These are phyloP conservation scores for Ictinia mississippiensis DNA, from an alignment of 2,797 vertebrate genomes.

Conservation along the genomic window DNA sequence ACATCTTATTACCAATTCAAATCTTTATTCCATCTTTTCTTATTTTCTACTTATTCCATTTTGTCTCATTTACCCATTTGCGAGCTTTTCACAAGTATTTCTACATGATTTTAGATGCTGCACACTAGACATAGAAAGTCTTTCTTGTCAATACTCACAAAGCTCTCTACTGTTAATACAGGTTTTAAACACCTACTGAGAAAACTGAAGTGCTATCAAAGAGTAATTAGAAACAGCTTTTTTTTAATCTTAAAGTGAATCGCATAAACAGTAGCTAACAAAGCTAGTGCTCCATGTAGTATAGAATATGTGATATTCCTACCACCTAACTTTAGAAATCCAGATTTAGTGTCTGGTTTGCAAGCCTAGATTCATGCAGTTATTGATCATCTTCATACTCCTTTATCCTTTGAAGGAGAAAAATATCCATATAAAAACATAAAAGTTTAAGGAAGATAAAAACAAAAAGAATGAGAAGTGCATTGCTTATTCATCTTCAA, in stretches of 20 bases:
- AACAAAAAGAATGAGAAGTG: background rate
- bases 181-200: background rate
- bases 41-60: background rate
- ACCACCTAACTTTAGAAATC: background rate
- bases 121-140: background rate
- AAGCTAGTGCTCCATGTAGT: background rate
- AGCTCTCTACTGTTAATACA: background rate
- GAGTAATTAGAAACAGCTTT: background rate
- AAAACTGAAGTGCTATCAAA: background rate
- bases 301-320: background rate
- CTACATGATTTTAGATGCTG: accelerated
- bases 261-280: background rate
- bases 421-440: background rate
- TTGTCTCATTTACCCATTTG: background rate
- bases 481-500: background rate
- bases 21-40: background rate
- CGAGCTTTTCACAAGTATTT: background rate
- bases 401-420: background rate
- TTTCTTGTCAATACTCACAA: background rate
- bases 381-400: background rate
- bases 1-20: background rate
- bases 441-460: background rate
- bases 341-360: background rate
- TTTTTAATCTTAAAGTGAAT: background rate
- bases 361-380: background rate